A percentile compares a stretch with the other conserved stretches of the same genome.
These are phyloP conservation scores for Epinotia bilunana DNA, from an alignment of 2,888 invertebrate species.

Conservation along the genomic window DNA sequence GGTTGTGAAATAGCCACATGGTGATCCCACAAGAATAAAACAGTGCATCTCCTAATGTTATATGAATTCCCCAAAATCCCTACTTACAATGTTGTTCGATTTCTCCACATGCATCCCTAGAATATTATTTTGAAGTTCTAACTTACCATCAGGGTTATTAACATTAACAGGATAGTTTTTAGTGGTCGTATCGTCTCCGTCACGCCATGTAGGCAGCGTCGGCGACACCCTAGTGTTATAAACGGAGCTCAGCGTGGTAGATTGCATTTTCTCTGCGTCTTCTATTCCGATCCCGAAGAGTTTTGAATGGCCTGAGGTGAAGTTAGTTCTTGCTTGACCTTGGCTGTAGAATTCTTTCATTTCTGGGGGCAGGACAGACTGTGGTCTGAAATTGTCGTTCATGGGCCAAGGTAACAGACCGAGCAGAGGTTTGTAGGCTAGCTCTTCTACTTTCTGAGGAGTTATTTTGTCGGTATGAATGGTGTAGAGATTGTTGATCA, in stretches of 20 bases:
- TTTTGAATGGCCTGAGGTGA: constrained; percentile 86
- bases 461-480: constrained; percentile 62
- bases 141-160: constrained; percentile 77
- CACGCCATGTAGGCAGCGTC: constrained; percentile 84
- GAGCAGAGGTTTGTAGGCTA: constrained; percentile 51
- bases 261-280: constrained; percentile 82
- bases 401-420: constrained; percentile 43
- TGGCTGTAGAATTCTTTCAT: constrained; percentile 59
- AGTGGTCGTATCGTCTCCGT: constrained; percentile 72
- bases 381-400: constrained; percentile 40
- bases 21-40: constrained; percentile 25
- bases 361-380: constrained; percentile 57
- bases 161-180: constrained; percentile 74
- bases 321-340: constrained; percentile 60
- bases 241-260: constrained; percentile 79
- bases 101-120: constrained; percentile 35
- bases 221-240: constrained; percentile 85
- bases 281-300: constrained; percentile 86
- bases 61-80: not conserved
- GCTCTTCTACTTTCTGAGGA: constrained; percentile 53
- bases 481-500: constrained; percentile 66
- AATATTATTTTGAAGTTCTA: constrained; percentile 4
- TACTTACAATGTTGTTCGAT: constrained; percentile 10
- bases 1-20: not conserved
- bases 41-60: not conserved